Evolutionary conservation across 2,113 vertebrate species (phyloP).

Genomic region (Spermophilus dauricus): DNA sequence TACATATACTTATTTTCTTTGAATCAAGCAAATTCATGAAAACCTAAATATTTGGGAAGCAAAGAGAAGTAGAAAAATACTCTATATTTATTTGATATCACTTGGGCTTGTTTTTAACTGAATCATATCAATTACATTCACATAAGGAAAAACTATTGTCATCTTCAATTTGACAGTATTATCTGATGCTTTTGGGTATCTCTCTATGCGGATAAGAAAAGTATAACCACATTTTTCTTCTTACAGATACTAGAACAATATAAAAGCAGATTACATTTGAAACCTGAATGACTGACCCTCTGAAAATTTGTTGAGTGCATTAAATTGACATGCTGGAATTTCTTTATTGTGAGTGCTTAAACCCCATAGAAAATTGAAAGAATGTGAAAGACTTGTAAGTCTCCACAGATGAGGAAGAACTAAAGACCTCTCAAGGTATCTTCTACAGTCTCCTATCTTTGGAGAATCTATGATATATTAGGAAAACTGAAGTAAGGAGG

Average conservation of each 20-base stretch:
- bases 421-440: neutral
- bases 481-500: slow-evolving; percentile 18
- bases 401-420: neutral
- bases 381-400: neutral
- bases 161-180: neutral
- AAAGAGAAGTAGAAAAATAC: neutral
- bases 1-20: neutral
- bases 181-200: neutral
- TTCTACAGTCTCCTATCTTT: neutral
- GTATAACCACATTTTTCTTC: neutral
- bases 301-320: slow-evolving; percentile 10
- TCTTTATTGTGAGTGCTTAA: neutral
- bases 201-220: neutral
- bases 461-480: neutral
- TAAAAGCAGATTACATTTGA: neutral
- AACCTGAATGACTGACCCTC: neutral
- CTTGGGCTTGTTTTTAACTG: neutral
- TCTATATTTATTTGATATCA: neutral
- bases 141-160: neutral
- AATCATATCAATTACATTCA: neutral
- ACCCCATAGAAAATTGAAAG: slow-evolving; percentile 44
- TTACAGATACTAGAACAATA: neutral
- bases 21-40: slow-evolving; percentile 8
- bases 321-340: neutral
- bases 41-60: neutral